These are phyloP conservation scores for Heliconius hortense DNA, from an alignment of 2,888 invertebrate genomes.

Conservation along the genomic window DNA sequence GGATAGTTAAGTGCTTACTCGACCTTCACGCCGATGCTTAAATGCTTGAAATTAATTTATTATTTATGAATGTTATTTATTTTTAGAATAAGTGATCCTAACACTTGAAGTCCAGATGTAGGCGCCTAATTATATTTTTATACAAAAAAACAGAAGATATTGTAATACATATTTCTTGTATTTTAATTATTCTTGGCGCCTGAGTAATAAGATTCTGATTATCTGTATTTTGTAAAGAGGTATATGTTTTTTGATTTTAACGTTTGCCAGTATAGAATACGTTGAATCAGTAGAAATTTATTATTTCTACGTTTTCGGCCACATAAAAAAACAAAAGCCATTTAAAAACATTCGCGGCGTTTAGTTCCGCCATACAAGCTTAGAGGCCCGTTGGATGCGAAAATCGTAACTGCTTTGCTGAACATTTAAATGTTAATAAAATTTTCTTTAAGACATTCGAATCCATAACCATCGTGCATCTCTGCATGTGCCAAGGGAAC, in stretches of 20 bases:
- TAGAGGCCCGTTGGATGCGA: not conserved
- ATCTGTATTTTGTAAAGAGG: too few relatives aligned
- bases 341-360: not conserved
- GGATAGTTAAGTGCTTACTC: conserved; percentile 20
- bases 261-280: too few relatives aligned
- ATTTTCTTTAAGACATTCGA: not conserved
- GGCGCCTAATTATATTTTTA: not conserved
- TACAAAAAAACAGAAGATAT: not conserved
- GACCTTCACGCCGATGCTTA: conserved; percentile 43
- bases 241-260: too few relatives aligned
- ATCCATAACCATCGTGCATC: not conserved
- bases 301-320: too few relatives aligned
- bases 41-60: conserved; percentile 30
- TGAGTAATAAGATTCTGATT: not conserved
- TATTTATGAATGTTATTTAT: conserved; percentile 3
- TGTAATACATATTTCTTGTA: not conserved
- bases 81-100: not conserved
- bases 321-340: not conserved
- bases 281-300: too few relatives aligned
- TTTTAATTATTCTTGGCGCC: not conserved
- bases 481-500: not conserved
- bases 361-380: not conserved
- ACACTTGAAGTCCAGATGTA: not conserved
- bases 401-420: not conserved
- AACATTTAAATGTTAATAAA: too few relatives aligned